A percentile compares a stretch with the other conserved stretches of the same genome.
Conservation (phyloP, 2,797 vertebrate species). For the Sebastes elongatus region DNA sequence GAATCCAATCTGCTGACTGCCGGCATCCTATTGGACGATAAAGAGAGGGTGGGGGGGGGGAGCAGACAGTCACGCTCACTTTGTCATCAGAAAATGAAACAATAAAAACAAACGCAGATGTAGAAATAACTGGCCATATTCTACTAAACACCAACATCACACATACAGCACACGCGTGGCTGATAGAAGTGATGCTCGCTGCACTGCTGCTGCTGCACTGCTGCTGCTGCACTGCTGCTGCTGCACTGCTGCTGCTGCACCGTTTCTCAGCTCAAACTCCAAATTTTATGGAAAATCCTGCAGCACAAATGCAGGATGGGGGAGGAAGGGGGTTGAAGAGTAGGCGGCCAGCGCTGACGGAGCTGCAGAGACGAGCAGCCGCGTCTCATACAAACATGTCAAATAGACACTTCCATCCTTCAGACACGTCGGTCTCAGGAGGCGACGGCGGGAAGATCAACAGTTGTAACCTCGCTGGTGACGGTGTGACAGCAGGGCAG, state of each 20-base stretch:
- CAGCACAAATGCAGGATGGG: constrained; percentile 37
- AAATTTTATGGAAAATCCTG: constrained; percentile 54
- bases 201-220: too few relatives aligned
- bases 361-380: constrained; percentile 5
- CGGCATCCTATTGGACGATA: constrained; percentile 87
- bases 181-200: neutral
- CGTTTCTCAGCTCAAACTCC: neutral
- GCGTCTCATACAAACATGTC: neutral
- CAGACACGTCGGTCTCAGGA: neutral
- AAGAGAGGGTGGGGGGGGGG: neutral
- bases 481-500: neutral
- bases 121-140: neutral
- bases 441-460: neutral
- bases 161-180: neutral
- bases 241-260: neutral
- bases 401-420: neutral
- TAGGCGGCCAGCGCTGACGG: neutral
- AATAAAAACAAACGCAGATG: neutral
- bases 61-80: neutral
- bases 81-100: neutral
- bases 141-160: neutral
- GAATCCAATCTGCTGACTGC: constrained; percentile 99
- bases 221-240: too few relatives aligned
- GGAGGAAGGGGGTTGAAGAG: neutral
- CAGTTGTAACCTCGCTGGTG: neutral